Conservation (phyloP, 2,113 vertebrate genomes). For the Lota lota region DNA sequence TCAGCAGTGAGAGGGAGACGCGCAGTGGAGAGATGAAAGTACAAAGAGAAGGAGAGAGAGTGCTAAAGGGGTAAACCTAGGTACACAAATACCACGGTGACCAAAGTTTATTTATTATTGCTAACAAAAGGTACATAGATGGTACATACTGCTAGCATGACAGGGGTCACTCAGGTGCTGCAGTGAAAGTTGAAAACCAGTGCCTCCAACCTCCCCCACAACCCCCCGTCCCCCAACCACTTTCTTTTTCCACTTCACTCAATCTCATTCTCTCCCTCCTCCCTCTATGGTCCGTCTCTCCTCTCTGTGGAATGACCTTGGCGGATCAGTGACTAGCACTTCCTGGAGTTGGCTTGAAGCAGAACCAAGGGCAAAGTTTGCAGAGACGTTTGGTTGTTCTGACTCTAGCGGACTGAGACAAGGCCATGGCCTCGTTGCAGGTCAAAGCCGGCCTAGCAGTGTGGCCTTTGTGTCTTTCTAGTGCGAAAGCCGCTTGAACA, state of each 20-base stretch:
- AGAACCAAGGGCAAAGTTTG: slow-evolving; percentile 90
- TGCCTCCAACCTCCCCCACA: slow-evolving; percentile 8
- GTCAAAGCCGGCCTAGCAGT: slow-evolving; percentile 17
- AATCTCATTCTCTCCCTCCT: slow-evolving; percentile 25
- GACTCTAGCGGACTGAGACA: slow-evolving; percentile 18
- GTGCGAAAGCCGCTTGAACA: slow-evolving; percentile 7
- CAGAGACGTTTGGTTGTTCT: slow-evolving; percentile 27
- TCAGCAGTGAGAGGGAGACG: slow-evolving; percentile 42
- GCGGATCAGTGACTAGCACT: slow-evolving; percentile 76
- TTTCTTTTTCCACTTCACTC: slow-evolving; percentile 25
- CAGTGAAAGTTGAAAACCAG: slow-evolving; percentile 70
- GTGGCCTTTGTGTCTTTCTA: slow-evolving; percentile 11
- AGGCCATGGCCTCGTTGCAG: slow-evolving; percentile 29
- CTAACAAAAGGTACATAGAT: slow-evolving; percentile 37
- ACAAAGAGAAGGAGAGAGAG: slow-evolving; percentile 24
- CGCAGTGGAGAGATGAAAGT: slow-evolving; percentile 25
- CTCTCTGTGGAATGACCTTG: slow-evolving; percentile 88
- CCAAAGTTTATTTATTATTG: slow-evolving; percentile 29
- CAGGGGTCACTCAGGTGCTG: slow-evolving; percentile 56
- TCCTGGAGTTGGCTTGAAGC: slow-evolving; percentile 74
- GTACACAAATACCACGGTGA: slow-evolving; percentile 1
- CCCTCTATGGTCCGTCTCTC: slow-evolving; percentile 60
- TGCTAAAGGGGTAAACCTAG: slow-evolving; percentile 6
- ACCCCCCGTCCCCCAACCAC: slow-evolving; percentile 26
- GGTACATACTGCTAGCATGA: slow-evolving; percentile 31